A percentile compares a stretch with the other conserved stretches of the same genome.
Conservation (phyloP, 2,888 invertebrate genomes). For the Drosophila emarginata region DNA sequence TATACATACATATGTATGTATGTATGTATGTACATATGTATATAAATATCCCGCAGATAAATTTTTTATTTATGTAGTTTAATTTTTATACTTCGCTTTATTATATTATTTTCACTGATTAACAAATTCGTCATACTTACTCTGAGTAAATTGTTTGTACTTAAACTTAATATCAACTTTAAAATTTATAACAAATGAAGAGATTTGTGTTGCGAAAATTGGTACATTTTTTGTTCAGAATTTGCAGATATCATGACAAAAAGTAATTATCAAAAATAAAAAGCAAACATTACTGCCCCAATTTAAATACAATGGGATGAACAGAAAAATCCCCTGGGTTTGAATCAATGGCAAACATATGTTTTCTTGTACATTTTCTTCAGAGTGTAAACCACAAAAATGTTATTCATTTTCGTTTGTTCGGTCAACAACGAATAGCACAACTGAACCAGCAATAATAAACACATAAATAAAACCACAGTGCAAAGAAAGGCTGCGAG, state of each 20-base stretch:
- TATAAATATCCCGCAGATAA: no score
- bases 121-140: background rate
- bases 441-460: background rate
- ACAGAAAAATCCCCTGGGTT: conserved; percentile 9
- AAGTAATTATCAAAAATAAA: no score
- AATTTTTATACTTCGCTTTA: no score
- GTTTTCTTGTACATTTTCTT: background rate
- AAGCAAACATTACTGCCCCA: background rate
- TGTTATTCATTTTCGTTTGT: background rate
- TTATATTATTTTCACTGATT: no score
- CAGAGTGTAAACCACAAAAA: conserved; percentile 3
- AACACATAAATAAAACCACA: conserved; percentile 1
- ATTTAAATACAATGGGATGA: background rate
- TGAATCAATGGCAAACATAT: background rate
- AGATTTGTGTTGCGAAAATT: background rate
- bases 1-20: no score
- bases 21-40: no score
- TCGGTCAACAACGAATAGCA: background rate
- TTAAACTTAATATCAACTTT: background rate
- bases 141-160: background rate
- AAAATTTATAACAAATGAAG: conserved; percentile 19
- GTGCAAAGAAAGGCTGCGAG: background rate
- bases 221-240: no score
- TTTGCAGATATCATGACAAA: background rate
- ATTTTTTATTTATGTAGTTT: no score